Percentiles rank a stretch among this genome's conserved stretches.
phyloP scores from a whole-genome alignment of 2,797 vertebrate genomes.

The Hemibagrus guttatus region DNA sequence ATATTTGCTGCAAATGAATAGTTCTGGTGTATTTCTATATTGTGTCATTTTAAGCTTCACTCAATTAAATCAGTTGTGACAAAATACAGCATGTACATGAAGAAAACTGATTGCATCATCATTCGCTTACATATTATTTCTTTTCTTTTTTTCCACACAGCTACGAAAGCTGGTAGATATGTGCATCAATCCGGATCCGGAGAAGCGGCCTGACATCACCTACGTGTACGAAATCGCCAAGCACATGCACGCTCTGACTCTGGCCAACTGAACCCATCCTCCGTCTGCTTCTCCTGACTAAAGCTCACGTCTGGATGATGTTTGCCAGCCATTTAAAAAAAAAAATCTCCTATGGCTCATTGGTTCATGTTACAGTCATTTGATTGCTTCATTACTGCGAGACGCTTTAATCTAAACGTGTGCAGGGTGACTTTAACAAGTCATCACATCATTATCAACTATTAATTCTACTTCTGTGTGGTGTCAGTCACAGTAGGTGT shows the following conservation, averaged over 20 bases:
- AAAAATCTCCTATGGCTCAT: not conserved
- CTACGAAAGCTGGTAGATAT: constrained; percentile 94
- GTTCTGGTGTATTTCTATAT: not conserved
- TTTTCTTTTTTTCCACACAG: constrained; percentile 64
- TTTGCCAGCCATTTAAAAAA: constrained; percentile 27
- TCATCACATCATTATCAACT: not conserved
- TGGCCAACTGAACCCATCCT: constrained; percentile 76
- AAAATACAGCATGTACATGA: not conserved
- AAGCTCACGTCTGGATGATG: constrained; percentile 20
- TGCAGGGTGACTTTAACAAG: not conserved
- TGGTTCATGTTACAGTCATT: constrained; percentile 27
- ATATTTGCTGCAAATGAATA: not conserved
- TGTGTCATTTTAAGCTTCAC: not conserved
- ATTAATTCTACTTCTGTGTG: not conserved
- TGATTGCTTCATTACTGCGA: not conserved
- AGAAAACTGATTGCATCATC: not conserved
- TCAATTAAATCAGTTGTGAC: not conserved
- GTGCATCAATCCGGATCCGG: constrained; percentile 97
- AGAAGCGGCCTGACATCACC: constrained; percentile 94
- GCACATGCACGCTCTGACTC: constrained; percentile 85
- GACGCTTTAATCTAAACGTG: constrained; percentile 18
- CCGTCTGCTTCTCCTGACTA: constrained; percentile 49
- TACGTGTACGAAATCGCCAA: constrained; percentile 94
- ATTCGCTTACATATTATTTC: not conserved
- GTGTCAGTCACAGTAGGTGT: constrained; percentile 9